phyloP scores from a whole-genome alignment of 2,797 vertebrate species.

The Rhinichthys osculus region DNA sequence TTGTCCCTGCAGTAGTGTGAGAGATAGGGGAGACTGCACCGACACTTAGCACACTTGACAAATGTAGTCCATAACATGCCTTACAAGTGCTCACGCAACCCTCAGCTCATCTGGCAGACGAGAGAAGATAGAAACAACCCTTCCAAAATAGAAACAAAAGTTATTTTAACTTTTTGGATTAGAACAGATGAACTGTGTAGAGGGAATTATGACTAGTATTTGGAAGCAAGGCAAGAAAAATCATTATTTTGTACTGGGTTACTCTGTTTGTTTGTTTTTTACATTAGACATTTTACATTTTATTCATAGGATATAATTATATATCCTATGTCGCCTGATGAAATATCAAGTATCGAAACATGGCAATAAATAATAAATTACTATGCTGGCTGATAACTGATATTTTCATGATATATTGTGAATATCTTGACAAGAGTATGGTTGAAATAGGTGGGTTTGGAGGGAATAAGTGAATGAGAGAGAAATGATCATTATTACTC shows the following conservation, averaged over 20 bases:
- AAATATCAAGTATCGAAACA: background rate
- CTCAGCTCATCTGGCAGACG: constrained; percentile 26
- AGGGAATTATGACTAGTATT: constrained; percentile 4
- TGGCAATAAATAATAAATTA: background rate
- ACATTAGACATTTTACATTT: background rate
- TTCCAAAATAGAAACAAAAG: constrained; percentile 45
- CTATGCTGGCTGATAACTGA: background rate
- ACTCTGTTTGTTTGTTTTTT: background rate
- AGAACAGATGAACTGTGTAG: background rate
- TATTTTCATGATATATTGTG: background rate
- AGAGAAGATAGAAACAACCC: constrained; percentile 23
- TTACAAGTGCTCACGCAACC: constrained; percentile 11
- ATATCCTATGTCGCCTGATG: background rate
- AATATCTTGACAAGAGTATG: background rate
- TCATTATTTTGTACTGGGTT: background rate
- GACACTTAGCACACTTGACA: constrained; percentile 47
- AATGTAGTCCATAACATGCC: constrained; percentile 27
- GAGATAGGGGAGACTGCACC: constrained; percentile 46
- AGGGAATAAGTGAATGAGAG: background rate
- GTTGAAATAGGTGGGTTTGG: constrained; percentile 40
- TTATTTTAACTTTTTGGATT: constrained; percentile 17
- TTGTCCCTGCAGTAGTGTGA: constrained; percentile 28
- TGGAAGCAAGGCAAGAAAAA: constrained; percentile 9
- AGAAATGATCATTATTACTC: constrained; percentile 49
- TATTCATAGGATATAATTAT: background rate